Conservation (phyloP, 2,888 invertebrate species). For the Actias luna region DNA sequence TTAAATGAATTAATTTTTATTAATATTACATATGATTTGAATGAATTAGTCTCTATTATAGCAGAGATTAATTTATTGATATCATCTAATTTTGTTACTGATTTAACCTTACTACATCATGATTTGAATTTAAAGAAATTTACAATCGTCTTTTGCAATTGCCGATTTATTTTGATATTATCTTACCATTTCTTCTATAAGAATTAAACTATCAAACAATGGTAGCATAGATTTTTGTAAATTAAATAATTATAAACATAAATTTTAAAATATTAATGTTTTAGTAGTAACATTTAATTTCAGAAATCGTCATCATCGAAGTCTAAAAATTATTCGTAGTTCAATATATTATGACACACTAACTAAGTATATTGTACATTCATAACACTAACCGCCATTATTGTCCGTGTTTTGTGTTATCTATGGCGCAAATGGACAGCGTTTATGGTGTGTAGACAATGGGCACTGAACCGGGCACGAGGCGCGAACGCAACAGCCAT, state of each 20-base stretch:
- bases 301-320: not conserved
- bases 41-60: too few species aligned
- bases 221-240: not conserved
- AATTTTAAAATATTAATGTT: too few species aligned
- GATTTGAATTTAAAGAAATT: too few species aligned
- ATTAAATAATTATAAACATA: too few species aligned
- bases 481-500: slow-evolving; percentile 44
- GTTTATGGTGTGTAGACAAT: slow-evolving; percentile 66
- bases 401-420: slow-evolving; percentile 24
- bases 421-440: slow-evolving; percentile 34
- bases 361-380: slow-evolving; percentile 6
- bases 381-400: slow-evolving; percentile 1
- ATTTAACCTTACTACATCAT: too few species aligned
- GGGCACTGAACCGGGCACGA: slow-evolving; percentile 48
- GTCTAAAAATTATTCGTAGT: not conserved
- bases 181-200: not conserved
- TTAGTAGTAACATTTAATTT: not conserved
- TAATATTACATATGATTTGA: too few species aligned
- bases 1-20: not conserved
- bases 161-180: not conserved
- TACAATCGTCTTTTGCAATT: not conserved
- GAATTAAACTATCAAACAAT: not conserved
- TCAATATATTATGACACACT: not conserved
- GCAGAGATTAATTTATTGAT: too few species aligned
- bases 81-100: too few species aligned